Conservation (phyloP, 23 tunicate species). For the Corella eumyota region DNA sequence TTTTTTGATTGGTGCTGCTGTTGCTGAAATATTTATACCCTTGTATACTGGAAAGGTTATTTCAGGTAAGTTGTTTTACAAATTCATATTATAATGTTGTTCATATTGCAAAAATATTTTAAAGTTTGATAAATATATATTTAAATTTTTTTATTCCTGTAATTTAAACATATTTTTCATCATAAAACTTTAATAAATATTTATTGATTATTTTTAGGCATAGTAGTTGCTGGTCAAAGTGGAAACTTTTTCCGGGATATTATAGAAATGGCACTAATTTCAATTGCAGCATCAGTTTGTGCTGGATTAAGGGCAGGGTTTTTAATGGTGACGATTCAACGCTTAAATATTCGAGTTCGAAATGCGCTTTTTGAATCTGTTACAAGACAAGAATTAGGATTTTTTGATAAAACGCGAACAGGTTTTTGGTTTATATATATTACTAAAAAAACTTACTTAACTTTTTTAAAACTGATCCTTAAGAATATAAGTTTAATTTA, state of each 20-base stretch:
- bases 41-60: slow-evolving; percentile 65
- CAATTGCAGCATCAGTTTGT: slow-evolving; percentile 47
- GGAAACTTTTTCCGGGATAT: slow-evolving; percentile 25
- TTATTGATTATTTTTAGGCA: slow-evolving; percentile 26
- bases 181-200: too few species aligned
- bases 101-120: background rate
- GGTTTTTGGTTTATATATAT: slow-evolving; percentile 15
- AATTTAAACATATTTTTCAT: background rate
- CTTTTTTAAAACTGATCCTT: too few species aligned
- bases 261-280: slow-evolving; percentile 48
- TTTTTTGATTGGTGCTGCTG: slow-evolving; percentile 50
- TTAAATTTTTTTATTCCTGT: too few species aligned
- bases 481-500: too few species aligned
- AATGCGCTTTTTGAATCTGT: slow-evolving; percentile 54
- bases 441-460: background rate
- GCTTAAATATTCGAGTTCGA: slow-evolving; percentile 49
- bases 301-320: slow-evolving; percentile 59
- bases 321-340: slow-evolving; percentile 29
- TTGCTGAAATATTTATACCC: slow-evolving; percentile 62
- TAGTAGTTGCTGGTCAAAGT: slow-evolving; percentile 25
- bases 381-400: slow-evolving; percentile 61
- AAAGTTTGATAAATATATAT: too few species aligned
- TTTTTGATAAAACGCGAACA: slow-evolving; percentile 60
- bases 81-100: background rate
- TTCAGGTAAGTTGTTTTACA: slow-evolving; percentile 26